Percentiles rank a stretch among this genome's conserved stretches.
These are phyloP conservation scores for Maconellicoccus hirsutus DNA, from an alignment of 1,140 invertebrate genomes.

Conservation along the genomic window DNA sequence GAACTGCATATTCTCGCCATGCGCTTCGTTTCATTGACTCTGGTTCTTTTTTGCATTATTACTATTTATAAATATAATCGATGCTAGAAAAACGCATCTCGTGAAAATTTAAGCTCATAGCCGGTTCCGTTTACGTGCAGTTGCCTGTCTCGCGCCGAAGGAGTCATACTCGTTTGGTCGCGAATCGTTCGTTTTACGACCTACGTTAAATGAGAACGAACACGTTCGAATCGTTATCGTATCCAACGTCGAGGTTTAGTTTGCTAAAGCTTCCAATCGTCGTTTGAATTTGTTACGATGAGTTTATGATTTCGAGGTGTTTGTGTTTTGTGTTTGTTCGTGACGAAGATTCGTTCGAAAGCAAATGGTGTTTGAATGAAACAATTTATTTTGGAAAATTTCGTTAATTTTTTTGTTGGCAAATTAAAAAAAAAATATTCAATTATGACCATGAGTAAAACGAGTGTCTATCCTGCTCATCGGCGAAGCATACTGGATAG, in stretches of 20 bases:
- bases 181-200: neutral
- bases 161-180: neutral
- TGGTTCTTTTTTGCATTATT: no score
- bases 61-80: no score
- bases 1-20: no score
- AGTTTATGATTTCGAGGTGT: neutral
- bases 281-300: neutral
- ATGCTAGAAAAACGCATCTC: no score
- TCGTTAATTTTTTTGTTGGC: neutral
- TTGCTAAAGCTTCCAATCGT: neutral
- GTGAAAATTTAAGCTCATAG: neutral
- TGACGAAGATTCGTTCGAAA: no score
- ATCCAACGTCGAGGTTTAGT: neutral
- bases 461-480: neutral
- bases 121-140: neutral
- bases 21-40: no score
- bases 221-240: constrained; percentile 1
- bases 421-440: neutral
- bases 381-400: neutral
- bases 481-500: neutral
- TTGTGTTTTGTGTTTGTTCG: no score
- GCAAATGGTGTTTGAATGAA: neutral
- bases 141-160: neutral
- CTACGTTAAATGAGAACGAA: neutral
- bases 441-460: constrained; percentile 16